Evolutionary conservation across 2,113 vertebrate genomes (phyloP).

Genomic region (Mormyrus lacerda): DNA sequence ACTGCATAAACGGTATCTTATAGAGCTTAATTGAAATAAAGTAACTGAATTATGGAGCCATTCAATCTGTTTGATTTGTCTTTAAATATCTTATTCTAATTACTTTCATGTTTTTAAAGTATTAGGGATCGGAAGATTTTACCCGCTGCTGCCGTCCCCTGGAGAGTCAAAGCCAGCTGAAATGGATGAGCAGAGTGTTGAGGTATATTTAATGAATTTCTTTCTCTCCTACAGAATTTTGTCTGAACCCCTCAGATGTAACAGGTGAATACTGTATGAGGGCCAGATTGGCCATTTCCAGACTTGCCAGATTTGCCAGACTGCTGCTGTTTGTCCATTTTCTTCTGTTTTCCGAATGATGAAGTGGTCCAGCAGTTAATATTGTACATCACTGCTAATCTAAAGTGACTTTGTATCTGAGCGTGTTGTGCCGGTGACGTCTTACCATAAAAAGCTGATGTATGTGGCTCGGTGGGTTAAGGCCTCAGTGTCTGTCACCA

Average conservation of each 20-base stretch:
- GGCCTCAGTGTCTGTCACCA: background rate
- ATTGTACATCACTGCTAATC: background rate
- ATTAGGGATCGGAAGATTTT: background rate
- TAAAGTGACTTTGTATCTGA: background rate
- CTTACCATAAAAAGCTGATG: background rate
- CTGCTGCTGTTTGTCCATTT: background rate
- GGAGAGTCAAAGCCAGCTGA: slow-evolving; percentile 46
- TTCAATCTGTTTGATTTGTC: background rate
- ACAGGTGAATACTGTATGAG: background rate
- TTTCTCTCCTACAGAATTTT: background rate
- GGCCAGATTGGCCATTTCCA: background rate
- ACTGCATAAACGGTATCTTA: background rate
- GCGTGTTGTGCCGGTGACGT: background rate
- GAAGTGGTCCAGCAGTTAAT: background rate
- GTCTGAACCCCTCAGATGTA: background rate
- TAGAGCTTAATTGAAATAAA: background rate
- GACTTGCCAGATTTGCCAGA: background rate
- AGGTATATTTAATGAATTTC: slow-evolving; percentile 43
- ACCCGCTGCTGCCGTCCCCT: background rate
- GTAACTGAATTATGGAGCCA: background rate
- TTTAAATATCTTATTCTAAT: background rate
- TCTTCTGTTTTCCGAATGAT: background rate
- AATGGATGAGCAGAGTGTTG: slow-evolving; percentile 73
- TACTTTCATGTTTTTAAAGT: background rate
- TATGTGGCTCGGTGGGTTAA: background rate